A percentile compares a stretch with the other conserved stretches of the same genome.
phyloP scores from a whole-genome alignment of 1,140 invertebrate species.

The Tetramorium simillimum region DNA sequence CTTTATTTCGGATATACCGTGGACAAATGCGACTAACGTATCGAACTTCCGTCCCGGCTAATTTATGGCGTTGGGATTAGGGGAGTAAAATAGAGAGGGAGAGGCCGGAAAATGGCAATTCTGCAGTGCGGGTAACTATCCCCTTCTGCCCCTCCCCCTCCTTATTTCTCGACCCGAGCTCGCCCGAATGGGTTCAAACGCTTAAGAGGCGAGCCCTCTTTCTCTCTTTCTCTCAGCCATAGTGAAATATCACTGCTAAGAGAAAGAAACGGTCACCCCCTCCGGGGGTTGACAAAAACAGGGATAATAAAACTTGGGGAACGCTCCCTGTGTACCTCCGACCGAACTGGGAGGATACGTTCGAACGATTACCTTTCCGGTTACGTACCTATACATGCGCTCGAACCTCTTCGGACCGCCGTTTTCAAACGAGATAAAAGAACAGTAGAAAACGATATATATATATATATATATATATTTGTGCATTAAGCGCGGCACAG shows the following conservation, averaged over 20 bases:
- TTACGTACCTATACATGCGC: conserved; percentile 48
- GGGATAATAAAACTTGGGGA: conserved; percentile 76
- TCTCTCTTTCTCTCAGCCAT: conserved; percentile 63
- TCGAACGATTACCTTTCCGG: conserved; percentile 68
- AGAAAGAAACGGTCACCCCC: conserved; percentile 76
- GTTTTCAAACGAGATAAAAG: conserved; percentile 50
- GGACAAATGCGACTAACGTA: conserved; percentile 79
- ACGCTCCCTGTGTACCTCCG: conserved; percentile 25
- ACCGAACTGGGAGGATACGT: conserved; percentile 54
- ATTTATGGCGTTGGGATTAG: conserved; percentile 81
- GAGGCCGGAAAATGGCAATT: conserved; percentile 79
- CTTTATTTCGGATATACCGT: conserved; percentile 73
- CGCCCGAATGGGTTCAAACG: conserved; percentile 70
- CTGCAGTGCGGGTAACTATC: conserved; percentile 78
- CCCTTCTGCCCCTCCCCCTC: background rate
- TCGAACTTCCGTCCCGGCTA: conserved; percentile 76
- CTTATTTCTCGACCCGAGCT: conserved; percentile 37
- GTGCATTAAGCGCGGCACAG: conserved; percentile 45
- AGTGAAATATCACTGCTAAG: conserved; percentile 80
- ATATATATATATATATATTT: background rate
- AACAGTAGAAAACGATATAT: conserved; percentile 13
- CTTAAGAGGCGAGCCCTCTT: conserved; percentile 73
- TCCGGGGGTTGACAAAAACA: conserved; percentile 76
- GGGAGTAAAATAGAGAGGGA: conserved; percentile 75
- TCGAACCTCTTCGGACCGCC: conserved; percentile 26